Percentiles rank a stretch among this genome's conserved stretches.
phyloP scores from a whole-genome alignment of 2,797 vertebrate species.

The Siniperca scherzeri region DNA sequence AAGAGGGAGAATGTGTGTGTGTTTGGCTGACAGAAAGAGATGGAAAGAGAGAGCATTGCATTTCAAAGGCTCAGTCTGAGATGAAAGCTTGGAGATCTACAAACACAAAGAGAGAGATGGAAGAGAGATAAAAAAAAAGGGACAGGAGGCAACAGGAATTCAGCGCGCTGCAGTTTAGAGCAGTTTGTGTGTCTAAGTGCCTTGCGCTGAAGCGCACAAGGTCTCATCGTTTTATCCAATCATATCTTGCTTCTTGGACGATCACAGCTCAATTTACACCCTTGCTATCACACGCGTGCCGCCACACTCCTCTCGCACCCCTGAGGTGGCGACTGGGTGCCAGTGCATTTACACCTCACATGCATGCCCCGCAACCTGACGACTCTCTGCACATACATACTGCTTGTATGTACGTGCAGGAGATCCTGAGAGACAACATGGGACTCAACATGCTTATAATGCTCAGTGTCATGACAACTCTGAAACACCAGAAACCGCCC shows the following conservation, averaged over 20 bases:
- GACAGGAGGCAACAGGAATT: slow-evolving; percentile 61
- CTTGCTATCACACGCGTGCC: slow-evolving; percentile 54
- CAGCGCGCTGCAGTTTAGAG: slow-evolving; percentile 63
- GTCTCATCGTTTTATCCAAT: slow-evolving; percentile 78
- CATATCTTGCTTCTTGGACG: slow-evolving; percentile 74
- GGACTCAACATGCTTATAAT: slow-evolving; percentile 74
- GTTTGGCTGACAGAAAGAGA: slow-evolving; percentile 30
- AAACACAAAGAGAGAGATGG: slow-evolving; percentile 73
- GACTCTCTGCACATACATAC: slow-evolving; percentile 28
- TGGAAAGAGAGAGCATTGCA: slow-evolving; percentile 55
- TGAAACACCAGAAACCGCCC: slow-evolving; percentile 38
- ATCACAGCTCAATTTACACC: slow-evolving; percentile 87
- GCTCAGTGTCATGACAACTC: slow-evolving; percentile 64
- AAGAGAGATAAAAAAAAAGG: slow-evolving; percentile 67
- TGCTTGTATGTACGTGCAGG: too few relatives aligned
- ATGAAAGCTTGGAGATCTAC: slow-evolving; percentile 76
- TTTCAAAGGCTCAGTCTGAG: slow-evolving; percentile 77
- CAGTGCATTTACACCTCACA: slow-evolving; percentile 84
- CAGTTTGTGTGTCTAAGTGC: slow-evolving; percentile 61
- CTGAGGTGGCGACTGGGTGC: slow-evolving; percentile 73
- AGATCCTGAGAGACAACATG: slow-evolving; percentile 66
- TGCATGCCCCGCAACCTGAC: slow-evolving; percentile 54
- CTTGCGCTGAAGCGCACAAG: slow-evolving; percentile 50
- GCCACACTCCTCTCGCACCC: slow-evolving; percentile 73
- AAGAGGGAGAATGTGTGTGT: slow-evolving; percentile 17